These are phyloP conservation scores for Nannoperca australis DNA, from an alignment of 2,797 vertebrate species.

Conservation along the genomic window DNA sequence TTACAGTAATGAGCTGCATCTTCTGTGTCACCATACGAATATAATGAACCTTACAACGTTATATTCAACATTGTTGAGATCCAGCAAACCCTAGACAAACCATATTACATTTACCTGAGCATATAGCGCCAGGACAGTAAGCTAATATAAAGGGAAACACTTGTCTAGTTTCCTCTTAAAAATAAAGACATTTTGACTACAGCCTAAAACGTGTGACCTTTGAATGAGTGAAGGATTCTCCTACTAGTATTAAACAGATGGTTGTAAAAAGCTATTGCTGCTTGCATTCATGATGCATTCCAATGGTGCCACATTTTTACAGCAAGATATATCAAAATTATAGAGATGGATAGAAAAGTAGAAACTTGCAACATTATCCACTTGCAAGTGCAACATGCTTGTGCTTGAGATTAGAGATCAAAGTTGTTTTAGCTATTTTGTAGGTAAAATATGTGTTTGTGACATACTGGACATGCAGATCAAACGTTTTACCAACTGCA, in stretches of 20 bases:
- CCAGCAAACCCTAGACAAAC: conserved; percentile 16
- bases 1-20: conserved; percentile 18
- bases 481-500: not conserved
- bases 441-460: not conserved
- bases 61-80: not conserved
- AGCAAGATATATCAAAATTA: not conserved
- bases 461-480: not conserved
- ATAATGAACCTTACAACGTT: not conserved
- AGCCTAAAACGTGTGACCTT: not conserved
- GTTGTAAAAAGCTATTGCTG: not conserved
- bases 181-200: not conserved
- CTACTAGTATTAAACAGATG: not conserved
- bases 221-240: not conserved
- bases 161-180: conserved; percentile 16
- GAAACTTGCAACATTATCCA: not conserved
- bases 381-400: conserved; percentile 1
- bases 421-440: not conserved
- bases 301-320: not conserved
- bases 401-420: not conserved
- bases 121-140: not conserved
- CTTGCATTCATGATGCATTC: not conserved
- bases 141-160: conserved; percentile 5
- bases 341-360: not conserved
- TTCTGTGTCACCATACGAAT: not conserved
- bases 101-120: not conserved